These are phyloP conservation scores for Calameuta filiformis DNA, from an alignment of 2,888 invertebrate species.

Conservation along the genomic window DNA sequence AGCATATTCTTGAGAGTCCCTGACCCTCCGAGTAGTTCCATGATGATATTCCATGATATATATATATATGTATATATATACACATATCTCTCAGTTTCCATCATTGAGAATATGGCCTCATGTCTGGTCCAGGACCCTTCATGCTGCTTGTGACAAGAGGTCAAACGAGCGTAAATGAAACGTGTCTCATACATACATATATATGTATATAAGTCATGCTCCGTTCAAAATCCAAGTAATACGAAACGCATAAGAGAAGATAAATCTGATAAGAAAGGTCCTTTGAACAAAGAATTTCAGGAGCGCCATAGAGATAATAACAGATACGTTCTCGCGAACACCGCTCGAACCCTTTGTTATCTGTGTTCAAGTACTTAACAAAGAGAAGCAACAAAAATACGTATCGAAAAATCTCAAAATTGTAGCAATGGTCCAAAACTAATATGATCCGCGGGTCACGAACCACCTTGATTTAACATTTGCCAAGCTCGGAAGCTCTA, in stretches of 20 bases:
- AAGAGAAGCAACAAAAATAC: not conserved
- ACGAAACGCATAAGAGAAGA: not conserved
- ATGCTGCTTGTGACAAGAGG: not conserved
- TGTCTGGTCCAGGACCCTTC: not conserved
- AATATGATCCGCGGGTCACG: not conserved
- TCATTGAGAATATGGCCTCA: not conserved
- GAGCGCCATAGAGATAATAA: not conserved
- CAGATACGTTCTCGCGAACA: not conserved
- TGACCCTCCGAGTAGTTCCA: not conserved
- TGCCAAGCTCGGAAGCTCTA: not conserved
- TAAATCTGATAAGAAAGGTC: not conserved
- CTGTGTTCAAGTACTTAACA: not conserved
- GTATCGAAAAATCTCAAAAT: not conserved
- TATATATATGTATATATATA: not conserved
- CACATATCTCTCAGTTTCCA: not conserved
- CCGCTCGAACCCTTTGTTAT: not conserved
- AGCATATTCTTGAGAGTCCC: not conserved
- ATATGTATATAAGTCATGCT: not conserved
- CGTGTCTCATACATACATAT: not conserved
- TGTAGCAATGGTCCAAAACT: not conserved
- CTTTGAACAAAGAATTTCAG: not conserved
- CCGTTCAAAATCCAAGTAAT: not conserved
- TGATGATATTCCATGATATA: not conserved
- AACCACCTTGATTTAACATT: not conserved
- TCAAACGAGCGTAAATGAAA: not conserved